Percentiles rank a stretch among this genome's conserved stretches.
These are phyloP conservation scores for Pollachius pollachius DNA, from an alignment of 2,113 vertebrate genomes.

Conservation along the genomic window DNA sequence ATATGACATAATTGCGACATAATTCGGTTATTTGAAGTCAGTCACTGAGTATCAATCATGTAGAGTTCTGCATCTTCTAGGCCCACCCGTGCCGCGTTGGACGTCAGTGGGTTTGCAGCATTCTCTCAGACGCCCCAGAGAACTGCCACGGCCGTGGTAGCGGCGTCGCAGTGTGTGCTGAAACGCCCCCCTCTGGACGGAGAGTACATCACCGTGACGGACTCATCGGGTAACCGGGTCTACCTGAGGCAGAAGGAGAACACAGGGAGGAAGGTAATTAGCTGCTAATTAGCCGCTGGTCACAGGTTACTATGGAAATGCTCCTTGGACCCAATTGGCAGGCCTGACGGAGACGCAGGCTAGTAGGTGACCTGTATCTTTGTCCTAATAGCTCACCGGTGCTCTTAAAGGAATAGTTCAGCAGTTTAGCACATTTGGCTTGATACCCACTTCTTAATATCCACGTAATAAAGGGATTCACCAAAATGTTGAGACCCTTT, in stretches of 20 bases:
- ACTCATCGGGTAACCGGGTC: constrained; percentile 78
- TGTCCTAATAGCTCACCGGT: too few species aligned
- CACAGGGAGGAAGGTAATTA: constrained; percentile 45
- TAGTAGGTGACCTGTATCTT: too few species aligned
- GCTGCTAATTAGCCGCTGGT: neutral
- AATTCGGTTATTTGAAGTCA: neutral
- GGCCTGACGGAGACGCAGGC: neutral
- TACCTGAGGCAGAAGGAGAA: constrained; percentile 82
- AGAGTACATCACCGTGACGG: constrained; percentile 89
- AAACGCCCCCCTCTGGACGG: constrained; percentile 83
- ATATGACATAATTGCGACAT: neutral
- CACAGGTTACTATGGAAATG: neutral
- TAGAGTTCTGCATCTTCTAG: constrained; percentile 27
- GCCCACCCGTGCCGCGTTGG: constrained; percentile 40
- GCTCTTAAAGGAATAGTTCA: too few species aligned
- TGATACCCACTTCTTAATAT: too few species aligned
- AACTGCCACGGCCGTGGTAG: constrained; percentile 4
- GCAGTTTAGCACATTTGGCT: too few species aligned
- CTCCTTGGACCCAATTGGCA: neutral
- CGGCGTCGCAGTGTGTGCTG: constrained; percentile 56
- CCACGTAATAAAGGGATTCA: too few species aligned
- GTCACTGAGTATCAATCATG: neutral
- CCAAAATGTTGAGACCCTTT: too few species aligned
- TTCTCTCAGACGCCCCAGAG: constrained; percentile 47
- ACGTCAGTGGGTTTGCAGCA: constrained; percentile 64